phyloP scores from a whole-genome alignment of 1,140 invertebrate genomes.

The Zaprionus lachaisei region DNA sequence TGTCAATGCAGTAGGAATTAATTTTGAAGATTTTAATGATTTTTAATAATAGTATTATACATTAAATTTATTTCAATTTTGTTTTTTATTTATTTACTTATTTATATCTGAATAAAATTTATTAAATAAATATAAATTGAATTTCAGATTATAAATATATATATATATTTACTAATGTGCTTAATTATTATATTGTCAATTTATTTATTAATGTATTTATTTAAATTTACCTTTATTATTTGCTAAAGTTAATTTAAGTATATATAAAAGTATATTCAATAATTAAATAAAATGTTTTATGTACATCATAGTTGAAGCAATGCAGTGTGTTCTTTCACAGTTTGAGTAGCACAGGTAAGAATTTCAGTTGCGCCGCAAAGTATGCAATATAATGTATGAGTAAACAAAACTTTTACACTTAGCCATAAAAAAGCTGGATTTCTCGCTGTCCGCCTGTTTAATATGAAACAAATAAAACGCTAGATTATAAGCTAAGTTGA shows the following conservation, averaged over 20 bases:
- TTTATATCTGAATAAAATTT: too few species aligned
- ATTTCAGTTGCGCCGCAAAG: not conserved
- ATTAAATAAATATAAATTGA: too few species aligned
- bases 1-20: not conserved
- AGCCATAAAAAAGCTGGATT: too few species aligned
- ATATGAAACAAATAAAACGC: too few species aligned
- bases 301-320: not conserved
- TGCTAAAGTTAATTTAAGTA: not conserved
- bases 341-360: not conserved
- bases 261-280: not conserved
- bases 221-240: not conserved
- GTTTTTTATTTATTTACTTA: not conserved
- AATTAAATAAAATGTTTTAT: not conserved
- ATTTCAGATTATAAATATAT: too few species aligned
- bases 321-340: not conserved
- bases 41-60: too few species aligned
- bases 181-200: too few species aligned
- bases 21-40: not conserved
- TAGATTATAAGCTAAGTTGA: too few species aligned
- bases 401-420: too few species aligned
- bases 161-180: too few species aligned
- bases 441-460: too few species aligned
- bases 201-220: not conserved
- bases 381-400: conserved; percentile 1
- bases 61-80: not conserved